Percentiles rank a stretch among this genome's conserved stretches.
phyloP scores from a whole-genome alignment of 1,140 invertebrate species.

The Nasonia vitripennis region DNA sequence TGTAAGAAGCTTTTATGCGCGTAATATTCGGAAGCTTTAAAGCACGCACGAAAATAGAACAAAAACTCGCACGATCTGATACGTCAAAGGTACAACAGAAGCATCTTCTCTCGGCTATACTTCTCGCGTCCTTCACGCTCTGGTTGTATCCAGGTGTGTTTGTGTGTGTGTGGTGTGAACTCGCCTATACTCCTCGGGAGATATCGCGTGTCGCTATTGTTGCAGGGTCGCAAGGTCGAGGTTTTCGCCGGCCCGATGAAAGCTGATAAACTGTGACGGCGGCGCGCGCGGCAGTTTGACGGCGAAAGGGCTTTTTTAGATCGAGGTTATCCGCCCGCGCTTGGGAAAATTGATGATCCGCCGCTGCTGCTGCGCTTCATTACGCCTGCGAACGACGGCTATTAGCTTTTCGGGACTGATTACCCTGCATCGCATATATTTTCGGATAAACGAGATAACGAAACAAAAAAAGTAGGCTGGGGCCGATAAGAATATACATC shows the following conservation, averaged over 20 bases:
- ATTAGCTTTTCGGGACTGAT: not conserved
- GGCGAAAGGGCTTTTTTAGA: not conserved
- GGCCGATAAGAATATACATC: too few species aligned
- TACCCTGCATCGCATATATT: too few species aligned
- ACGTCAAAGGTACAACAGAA: not conserved
- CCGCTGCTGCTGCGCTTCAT: not conserved
- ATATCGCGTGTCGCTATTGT: constrained; percentile 26
- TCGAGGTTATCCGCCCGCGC: not conserved
- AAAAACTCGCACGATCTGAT: too few species aligned
- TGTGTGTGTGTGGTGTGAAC: not conserved
- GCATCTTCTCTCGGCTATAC: not conserved
- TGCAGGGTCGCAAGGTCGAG: not conserved
- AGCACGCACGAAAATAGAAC: too few species aligned
- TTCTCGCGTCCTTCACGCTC: constrained; percentile 48
- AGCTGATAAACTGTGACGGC: not conserved
- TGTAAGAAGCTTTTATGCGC: too few species aligned
- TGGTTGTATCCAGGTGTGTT: constrained; percentile 17
- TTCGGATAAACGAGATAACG: too few species aligned
- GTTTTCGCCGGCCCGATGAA: not conserved
- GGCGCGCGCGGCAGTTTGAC: too few species aligned
- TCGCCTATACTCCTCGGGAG: not conserved
- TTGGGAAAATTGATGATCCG: not conserved
- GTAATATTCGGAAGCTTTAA: too few species aligned
- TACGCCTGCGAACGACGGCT: not conserved
- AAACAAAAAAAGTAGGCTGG: too few species aligned